phyloP scores from a whole-genome alignment of 2,797 vertebrate genomes.

The Salarias fasciatus region DNA sequence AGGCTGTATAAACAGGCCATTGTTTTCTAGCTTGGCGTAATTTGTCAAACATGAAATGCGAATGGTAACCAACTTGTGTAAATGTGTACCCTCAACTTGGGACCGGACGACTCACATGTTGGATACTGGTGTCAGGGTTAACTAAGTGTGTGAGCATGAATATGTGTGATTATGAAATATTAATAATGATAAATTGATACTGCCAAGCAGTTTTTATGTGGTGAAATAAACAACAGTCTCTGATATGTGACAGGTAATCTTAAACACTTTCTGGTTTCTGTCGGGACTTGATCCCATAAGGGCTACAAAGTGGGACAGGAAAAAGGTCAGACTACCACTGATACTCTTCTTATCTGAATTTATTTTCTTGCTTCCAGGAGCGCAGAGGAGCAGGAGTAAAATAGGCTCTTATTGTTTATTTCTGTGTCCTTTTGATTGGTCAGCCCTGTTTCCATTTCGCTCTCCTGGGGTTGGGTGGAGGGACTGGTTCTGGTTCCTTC shows the following conservation, averaged over 20 bases:
- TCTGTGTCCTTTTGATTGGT: slow-evolving; percentile 29
- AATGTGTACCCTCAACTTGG: too few species aligned
- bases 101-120: too few species aligned
- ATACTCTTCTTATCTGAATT: slow-evolving; percentile 16
- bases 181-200: too few species aligned
- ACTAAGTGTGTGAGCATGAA: too few species aligned
- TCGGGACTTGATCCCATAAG: slow-evolving; percentile 30
- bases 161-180: too few species aligned
- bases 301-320: slow-evolving; percentile 29
- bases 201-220: too few species aligned
- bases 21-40: too few species aligned
- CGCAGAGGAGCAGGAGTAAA: slow-evolving; percentile 18
- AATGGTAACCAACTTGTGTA: too few species aligned
- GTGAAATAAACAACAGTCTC: background rate
- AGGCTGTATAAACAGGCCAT: too few species aligned
- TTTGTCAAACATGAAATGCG: too few species aligned
- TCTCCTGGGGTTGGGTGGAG: slow-evolving; percentile 74
- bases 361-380: slow-evolving; percentile 14
- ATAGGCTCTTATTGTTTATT: slow-evolving; percentile 22
- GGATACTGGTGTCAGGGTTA: too few species aligned
- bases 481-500: slow-evolving; percentile 11
- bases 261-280: background rate
- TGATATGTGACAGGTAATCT: background rate
- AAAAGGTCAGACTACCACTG: slow-evolving; percentile 24
- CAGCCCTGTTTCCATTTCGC: slow-evolving; percentile 47